Evolutionary conservation across 2,113 vertebrate species (phyloP).

Genomic region (Sinosuthora webbiana): DNA sequence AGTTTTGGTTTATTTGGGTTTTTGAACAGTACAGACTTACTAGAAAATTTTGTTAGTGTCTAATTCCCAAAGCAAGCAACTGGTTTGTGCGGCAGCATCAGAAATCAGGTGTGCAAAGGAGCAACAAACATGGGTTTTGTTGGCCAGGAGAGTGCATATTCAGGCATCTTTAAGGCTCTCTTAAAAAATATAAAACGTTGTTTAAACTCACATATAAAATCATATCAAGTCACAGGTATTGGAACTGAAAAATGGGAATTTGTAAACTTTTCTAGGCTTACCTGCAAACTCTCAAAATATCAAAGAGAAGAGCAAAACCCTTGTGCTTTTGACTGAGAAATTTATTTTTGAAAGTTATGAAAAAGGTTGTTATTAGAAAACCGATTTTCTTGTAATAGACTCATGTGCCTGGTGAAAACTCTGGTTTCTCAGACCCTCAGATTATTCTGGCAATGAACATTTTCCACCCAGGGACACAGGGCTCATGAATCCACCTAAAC

Average conservation of each 20-base stretch:
- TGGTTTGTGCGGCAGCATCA: background rate
- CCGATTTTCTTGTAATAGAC: background rate
- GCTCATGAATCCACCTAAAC: background rate
- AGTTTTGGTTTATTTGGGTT: background rate
- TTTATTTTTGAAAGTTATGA: background rate
- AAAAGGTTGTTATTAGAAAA: background rate
- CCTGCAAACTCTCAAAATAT: background rate
- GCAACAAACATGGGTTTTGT: background rate
- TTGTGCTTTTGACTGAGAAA: background rate
- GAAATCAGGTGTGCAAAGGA: background rate
- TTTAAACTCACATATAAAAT: background rate
- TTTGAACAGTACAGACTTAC: background rate
- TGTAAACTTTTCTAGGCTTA: background rate
- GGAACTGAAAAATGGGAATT: background rate
- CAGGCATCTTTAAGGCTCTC: background rate
- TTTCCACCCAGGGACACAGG: rapidly evolving
- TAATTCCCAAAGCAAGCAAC: background rate
- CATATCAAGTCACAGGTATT: background rate
- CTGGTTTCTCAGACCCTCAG: background rate
- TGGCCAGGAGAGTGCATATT: background rate
- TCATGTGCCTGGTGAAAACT: background rate
- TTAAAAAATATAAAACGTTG: background rate
- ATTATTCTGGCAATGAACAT: background rate
- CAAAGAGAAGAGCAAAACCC: background rate
- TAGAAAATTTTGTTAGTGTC: background rate